Conservation (phyloP, 2,113 vertebrate genomes). For the Rhabdomys dilectus region DNA sequence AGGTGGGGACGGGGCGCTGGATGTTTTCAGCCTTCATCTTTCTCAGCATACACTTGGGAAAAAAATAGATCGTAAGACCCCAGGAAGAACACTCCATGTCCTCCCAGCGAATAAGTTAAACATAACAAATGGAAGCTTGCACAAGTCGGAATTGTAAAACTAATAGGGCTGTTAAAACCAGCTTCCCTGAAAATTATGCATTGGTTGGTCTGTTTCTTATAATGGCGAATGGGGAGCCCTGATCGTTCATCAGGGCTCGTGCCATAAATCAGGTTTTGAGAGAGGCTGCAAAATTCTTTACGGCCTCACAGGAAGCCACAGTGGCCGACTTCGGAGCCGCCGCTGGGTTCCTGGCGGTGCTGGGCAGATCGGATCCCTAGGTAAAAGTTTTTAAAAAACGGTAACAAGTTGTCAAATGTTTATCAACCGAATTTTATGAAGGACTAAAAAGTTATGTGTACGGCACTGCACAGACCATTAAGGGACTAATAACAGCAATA, state of each 20-base stretch:
- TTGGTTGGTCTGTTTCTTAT: slow-evolving; percentile 80
- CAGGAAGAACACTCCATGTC: slow-evolving; percentile 60
- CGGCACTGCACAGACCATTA: slow-evolving; percentile 80
- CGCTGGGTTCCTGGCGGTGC: not conserved
- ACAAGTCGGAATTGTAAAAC: slow-evolving; percentile 80
- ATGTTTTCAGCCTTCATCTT: slow-evolving; percentile 34
- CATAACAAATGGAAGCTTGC: slow-evolving; percentile 79
- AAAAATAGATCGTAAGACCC: slow-evolving; percentile 70
- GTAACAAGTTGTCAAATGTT: slow-evolving; percentile 84
- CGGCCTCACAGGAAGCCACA: not conserved
- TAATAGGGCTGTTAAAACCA: slow-evolving; percentile 81
- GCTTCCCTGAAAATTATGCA: slow-evolving; percentile 82
- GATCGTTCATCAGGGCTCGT: slow-evolving; percentile 44
- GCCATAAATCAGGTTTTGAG: slow-evolving; percentile 59
- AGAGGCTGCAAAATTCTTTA: slow-evolving; percentile 55
- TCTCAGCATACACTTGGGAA: slow-evolving; percentile 2
- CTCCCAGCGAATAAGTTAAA: slow-evolving; percentile 73
- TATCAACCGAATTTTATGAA: slow-evolving; percentile 83
- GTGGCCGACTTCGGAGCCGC: fast-evolving
- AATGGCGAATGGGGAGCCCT: slow-evolving; percentile 75
- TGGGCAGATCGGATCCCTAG: not conserved
- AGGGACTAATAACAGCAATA: slow-evolving; percentile 84
- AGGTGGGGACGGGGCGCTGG: not conserved
- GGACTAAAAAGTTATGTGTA: slow-evolving; percentile 84
- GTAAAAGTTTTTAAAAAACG: slow-evolving; percentile 73